These are phyloP conservation scores for Minunthozetes semirufus DNA, from an alignment of 2,888 invertebrate genomes.

Conservation along the genomic window DNA sequence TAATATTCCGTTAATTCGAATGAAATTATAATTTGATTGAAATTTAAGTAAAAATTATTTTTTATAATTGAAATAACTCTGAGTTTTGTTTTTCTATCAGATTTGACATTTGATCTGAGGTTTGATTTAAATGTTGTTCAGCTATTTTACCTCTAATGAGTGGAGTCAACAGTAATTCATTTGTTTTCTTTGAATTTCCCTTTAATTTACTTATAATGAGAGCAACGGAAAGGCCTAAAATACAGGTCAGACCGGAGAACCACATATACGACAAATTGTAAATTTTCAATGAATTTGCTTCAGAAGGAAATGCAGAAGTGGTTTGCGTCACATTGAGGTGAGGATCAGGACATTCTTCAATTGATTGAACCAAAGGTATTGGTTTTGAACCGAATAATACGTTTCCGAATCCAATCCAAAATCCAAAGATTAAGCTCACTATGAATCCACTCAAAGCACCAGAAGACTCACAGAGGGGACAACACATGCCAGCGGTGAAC, in stretches of 20 bases:
- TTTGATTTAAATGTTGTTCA: too few relatives aligned
- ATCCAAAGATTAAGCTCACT: conserved; percentile 59
- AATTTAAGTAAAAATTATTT: too few relatives aligned
- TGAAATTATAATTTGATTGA: neutral
- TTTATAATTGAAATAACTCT: too few relatives aligned
- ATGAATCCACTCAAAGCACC: conserved; percentile 64
- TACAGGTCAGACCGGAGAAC: conserved; percentile 44
- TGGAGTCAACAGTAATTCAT: neutral
- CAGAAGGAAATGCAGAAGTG: neutral
- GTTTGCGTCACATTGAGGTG: neutral
- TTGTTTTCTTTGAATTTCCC: neutral
- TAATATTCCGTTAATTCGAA: neutral
- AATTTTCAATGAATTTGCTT: conserved; percentile 44
- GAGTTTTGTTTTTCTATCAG: too few relatives aligned
- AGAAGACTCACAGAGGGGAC: conserved; percentile 56
- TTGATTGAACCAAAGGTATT: conserved; percentile 43
- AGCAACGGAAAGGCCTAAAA: conserved; percentile 40
- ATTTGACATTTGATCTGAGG: too few relatives aligned
- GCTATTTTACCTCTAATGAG: neutral
- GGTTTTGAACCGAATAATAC: conserved; percentile 58
- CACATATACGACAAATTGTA: conserved; percentile 53
- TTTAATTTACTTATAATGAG: conserved; percentile 37
- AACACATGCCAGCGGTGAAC: conserved; percentile 77
- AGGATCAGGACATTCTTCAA: conserved; percentile 40
- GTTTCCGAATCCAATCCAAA: conserved; percentile 79